Base-by-base conservation (phyloP, 2,888 invertebrate genomes). In the Alloplasta piceator region DNA sequence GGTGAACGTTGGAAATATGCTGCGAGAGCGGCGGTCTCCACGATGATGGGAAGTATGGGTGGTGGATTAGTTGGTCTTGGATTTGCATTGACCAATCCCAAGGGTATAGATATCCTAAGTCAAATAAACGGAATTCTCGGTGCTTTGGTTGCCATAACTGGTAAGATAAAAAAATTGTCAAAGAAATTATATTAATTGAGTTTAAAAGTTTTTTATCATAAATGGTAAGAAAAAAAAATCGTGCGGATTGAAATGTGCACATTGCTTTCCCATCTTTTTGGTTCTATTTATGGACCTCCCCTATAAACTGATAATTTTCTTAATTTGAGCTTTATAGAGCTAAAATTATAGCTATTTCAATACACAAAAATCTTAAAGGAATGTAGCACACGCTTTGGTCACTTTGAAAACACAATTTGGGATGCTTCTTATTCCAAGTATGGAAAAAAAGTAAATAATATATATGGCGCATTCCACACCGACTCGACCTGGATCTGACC, bases 1-100 rank as follows among this genome's bases (percentile, higher is more conserved):
- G 97, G 97, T 0, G 94, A 96, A 5, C 97, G 97, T 91, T 98
- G 98, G 98, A 96, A 97, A 90, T 97, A 97, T 89, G 97, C 98
- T 0, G 97, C 97, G 0, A 94, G 97, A 60, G 97, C 98, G 0
- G 97, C 98, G 0, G 97, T 98, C 0, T 96, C 96, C 94, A 98
- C 98, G 0, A 96, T 98, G 95, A 95, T 98, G 93, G 96, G 97
- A 0, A 97, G 97, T 0, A 97, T 98, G 90, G 98, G 98, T 0
- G 98, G 98, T 0, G 98, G 98, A 0, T 93, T 96, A 70, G 93
- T 95, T 26, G 96, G 96, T 3, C 92, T 95, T 16, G 88, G 91
- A 0, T 92, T 91, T 38, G 93, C 94, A 81, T 90, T 95, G 0
- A 71, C 95, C 85, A 95, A 95, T 86, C 93, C 93, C 10, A 96